These are phyloP conservation scores for Papilio gigon DNA, from an alignment of 2,888 invertebrate species.

Conservation along the genomic window DNA sequence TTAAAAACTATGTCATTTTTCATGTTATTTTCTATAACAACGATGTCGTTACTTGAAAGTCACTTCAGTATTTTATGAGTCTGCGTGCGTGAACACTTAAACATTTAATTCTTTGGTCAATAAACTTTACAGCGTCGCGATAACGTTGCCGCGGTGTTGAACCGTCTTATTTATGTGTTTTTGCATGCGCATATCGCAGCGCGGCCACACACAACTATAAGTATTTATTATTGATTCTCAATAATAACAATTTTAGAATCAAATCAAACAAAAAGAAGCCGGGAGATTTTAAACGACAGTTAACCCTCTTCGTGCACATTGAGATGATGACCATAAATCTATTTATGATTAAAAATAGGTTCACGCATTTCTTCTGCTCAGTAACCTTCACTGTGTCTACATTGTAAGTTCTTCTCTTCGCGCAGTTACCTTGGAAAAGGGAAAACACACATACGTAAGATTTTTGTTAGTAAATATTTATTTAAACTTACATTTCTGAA, in stretches of 20 bases:
- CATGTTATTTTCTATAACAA: not conserved
- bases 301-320: no score
- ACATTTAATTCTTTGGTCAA: not conserved
- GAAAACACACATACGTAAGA: no score
- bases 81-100: not conserved
- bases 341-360: no score
- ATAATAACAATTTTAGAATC: not conserved
- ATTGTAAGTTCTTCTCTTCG: no score
- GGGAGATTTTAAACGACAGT: not conserved
- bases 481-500: no score
- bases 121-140: not conserved
- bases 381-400: no score
- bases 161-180: not conserved
- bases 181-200: not conserved
- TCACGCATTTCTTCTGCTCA: no score
- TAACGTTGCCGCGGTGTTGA: not conserved
- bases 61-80: not conserved
- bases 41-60: not conserved
- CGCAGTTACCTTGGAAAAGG: no score
- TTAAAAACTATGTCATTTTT: not conserved
- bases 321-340: no score
- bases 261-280: not conserved
- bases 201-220: not conserved
- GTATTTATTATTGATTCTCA: not conserved
- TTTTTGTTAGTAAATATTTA: no score